Base-by-base conservation (phyloP, 2,113 vertebrate species). In the Choloepus hoffmanni region DNA sequence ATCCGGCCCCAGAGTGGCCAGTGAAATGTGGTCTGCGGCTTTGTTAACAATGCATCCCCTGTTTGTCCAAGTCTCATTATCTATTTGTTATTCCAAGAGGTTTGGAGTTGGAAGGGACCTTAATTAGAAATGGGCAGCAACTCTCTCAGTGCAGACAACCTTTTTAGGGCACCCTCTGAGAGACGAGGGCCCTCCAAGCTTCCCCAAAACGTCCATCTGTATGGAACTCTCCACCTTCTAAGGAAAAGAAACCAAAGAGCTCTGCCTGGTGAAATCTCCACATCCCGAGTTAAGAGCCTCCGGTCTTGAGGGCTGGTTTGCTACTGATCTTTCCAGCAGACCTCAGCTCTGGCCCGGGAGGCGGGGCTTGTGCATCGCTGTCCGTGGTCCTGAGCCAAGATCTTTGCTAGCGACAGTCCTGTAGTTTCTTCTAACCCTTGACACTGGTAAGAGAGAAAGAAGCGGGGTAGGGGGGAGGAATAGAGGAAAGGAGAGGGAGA, bases 341-440 rank as follows among this genome's bases (percentile, higher is more conserved):
- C 5, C 53, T n/a, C 85, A 40, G 30, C 36, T 2, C 2, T 24
- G 19, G 73, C 70, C 0, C 0, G 1, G 14, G 12, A 26, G 76
- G n/a, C 0, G 0, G 81, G 7, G 63, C 24, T 9, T 1, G 3
- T 0, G 23, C 2, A 3, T n/a, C 82, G 77, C 96, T 97, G 83
- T 95, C 93, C 89, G 0, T 63, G 96, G 95, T 95, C 1, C 93
- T 89, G 23, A 70, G n/a, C n/a, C 18, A 14, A 74, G 19, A n/a
- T 48, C 30, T 63, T 53, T 12, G 72, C 43, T 73, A 14, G 1
- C 0, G 0, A 18, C 1, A 9, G 16, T 24, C 62, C n/a, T 48
- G 43, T 23, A 14, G n/a, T 65, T 67, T 78, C 7, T 43, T 48
- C 23, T 88, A 40, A 33, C 63, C 30, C 60, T 86, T 55, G 92